These are phyloP conservation scores for Catocala sponsa DNA, from an alignment of 2,888 invertebrate genomes.

Conservation along the genomic window DNA sequence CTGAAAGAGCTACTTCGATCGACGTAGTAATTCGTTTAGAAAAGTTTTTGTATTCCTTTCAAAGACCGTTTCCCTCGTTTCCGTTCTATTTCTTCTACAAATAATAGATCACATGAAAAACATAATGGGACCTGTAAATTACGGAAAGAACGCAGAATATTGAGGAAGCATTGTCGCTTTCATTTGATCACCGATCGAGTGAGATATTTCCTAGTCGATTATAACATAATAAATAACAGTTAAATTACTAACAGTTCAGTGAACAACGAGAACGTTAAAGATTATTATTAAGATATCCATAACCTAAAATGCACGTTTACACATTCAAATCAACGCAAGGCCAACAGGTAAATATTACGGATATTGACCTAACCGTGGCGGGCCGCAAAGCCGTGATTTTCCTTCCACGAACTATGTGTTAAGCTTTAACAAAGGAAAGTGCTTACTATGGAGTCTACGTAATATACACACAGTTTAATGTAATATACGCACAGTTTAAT, in stretches of 20 bases:
- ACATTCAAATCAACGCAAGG: constrained; percentile 53
- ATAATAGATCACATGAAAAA: constrained; percentile 24
- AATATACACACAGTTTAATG: constrained; percentile 27
- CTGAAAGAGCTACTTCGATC: too few relatives aligned
- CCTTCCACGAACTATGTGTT: constrained; percentile 5
- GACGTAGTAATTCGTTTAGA: too few relatives aligned
- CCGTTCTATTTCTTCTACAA: background rate
- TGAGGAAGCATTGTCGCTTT: constrained; percentile 50
- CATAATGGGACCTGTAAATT: constrained; percentile 43
- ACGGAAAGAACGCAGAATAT: constrained; percentile 43
- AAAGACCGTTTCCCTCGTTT: background rate
- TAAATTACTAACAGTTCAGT: background rate
- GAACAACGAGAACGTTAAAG: background rate
- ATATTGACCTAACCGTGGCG: constrained; percentile 49
- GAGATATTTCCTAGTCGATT: constrained; percentile 48
- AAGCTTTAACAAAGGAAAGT: constrained; percentile 34
- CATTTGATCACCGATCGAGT: constrained; percentile 35
- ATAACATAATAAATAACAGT: constrained; percentile 15
- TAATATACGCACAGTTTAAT: constrained; percentile 27
- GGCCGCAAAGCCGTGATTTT: constrained; percentile 3
- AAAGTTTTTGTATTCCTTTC: background rate
- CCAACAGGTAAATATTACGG: constrained; percentile 46
- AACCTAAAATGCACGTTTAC: constrained; percentile 29
- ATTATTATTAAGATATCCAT: constrained; percentile 14
- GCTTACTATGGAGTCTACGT: constrained; percentile 54